Conservation (phyloP, 2,797 vertebrate genomes). For the Anomalospiza imberbis region DNA sequence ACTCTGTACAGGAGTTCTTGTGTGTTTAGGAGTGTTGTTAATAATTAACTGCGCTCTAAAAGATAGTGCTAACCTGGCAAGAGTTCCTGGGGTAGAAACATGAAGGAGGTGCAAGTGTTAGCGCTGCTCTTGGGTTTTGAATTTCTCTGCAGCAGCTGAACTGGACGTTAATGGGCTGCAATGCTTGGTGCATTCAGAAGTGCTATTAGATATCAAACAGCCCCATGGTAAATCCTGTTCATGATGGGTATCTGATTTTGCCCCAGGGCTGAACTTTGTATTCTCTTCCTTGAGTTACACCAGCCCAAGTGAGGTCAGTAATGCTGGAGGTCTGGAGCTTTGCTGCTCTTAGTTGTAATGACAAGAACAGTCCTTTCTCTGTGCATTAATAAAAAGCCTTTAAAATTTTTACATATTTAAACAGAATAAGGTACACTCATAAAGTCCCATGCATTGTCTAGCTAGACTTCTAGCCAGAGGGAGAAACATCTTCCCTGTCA, state of each 20-base stretch:
- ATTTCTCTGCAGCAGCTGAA: conserved; percentile 15
- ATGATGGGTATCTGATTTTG: not conserved
- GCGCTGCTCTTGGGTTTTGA: not conserved
- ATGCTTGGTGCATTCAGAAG: not conserved
- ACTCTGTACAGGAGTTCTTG: not conserved
- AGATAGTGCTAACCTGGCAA: not conserved
- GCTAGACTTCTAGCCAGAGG: not conserved
- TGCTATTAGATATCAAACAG: not conserved
- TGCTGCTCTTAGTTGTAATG: not conserved
- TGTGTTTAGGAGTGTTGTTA: not conserved
- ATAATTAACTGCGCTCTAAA: not conserved
- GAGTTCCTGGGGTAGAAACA: not conserved
- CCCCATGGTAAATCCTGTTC: not conserved
- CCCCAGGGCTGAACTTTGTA: not conserved
- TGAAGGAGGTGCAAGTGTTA: not conserved
- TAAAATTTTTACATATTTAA: not conserved
- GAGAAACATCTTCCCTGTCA: not conserved
- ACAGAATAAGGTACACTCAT: not conserved
- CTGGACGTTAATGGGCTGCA: not conserved
- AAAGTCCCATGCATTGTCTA: not conserved
- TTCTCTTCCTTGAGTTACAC: not conserved
- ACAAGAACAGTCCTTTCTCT: not conserved
- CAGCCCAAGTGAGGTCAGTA: not conserved
- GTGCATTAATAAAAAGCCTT: not conserved
- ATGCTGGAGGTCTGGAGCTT: not conserved